Percentiles rank a stretch among this genome's conserved stretches.
Evolutionary conservation across 2,888 invertebrate genomes (phyloP).

Genomic region (Dynastes maya): DNA sequence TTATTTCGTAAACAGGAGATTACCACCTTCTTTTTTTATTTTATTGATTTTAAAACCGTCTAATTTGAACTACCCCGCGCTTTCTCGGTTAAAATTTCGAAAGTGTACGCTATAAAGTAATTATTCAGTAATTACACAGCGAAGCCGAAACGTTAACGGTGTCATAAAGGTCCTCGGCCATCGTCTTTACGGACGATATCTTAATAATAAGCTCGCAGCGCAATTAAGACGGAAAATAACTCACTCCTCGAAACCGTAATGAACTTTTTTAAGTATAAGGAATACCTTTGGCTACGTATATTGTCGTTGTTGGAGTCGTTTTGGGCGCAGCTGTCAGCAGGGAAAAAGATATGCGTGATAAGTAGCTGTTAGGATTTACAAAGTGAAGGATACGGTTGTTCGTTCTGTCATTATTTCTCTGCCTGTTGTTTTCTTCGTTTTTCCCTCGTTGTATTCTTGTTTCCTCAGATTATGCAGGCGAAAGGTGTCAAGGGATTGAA

Average conservation of each 20-base stretch:
- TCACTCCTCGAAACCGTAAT: slow-evolving; percentile 1
- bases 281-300: background rate
- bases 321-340: slow-evolving; percentile 11
- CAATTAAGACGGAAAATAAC: slow-evolving; percentile 24
- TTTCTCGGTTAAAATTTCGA: slow-evolving; percentile 2
- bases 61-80: slow-evolving; percentile 6
- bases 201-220: background rate
- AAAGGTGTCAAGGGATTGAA: no score
- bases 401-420: background rate
- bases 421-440: background rate
- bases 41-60: slow-evolving; percentile 24
- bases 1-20: slow-evolving; percentile 3
- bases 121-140: slow-evolving; percentile 12
- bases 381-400: background rate
- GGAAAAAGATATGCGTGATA: slow-evolving; percentile 8
- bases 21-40: background rate
- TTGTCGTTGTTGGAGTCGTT: slow-evolving; percentile 2
- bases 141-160: background rate
- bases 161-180: no score
- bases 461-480: background rate
- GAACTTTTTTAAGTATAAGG: slow-evolving; percentile 1
- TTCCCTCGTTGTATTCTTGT: no score
- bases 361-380: slow-evolving; percentile 30
- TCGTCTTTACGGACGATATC: no score
- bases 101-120: slow-evolving; percentile 25